Conservation (phyloP, 2,797 vertebrate genomes). For the Rhinella marina region DNA sequence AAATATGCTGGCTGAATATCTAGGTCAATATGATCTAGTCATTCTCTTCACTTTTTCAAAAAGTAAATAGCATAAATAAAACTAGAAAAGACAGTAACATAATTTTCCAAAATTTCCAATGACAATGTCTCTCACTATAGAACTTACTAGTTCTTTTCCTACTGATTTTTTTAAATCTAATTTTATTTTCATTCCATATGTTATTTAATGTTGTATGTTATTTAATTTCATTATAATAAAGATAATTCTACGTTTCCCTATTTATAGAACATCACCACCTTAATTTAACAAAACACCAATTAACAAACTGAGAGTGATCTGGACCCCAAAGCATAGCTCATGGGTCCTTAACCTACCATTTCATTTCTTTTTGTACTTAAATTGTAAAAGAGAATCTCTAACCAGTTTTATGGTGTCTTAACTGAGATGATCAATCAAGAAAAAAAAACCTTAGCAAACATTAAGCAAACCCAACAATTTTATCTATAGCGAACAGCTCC, state of each 20-base stretch:
- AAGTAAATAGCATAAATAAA: conserved; percentile 10
- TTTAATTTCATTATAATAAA: background rate
- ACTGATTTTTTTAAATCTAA: background rate
- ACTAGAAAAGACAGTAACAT: conserved; percentile 3
- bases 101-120: background rate
- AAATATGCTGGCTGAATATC: conserved; percentile 22
- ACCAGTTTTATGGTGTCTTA: too few species aligned
- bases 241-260: too few species aligned
- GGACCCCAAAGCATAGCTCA: background rate
- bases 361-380: too few species aligned
- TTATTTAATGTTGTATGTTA: background rate
- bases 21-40: conserved; percentile 35
- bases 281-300: too few species aligned
- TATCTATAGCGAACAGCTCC: too few species aligned
- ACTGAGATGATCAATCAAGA: too few species aligned
- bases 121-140: background rate
- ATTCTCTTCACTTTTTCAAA: conserved; percentile 21
- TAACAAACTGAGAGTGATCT: background rate
- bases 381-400: too few species aligned
- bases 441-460: too few species aligned
- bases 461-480: too few species aligned
- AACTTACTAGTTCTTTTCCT: background rate
- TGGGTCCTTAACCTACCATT: background rate
- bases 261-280: too few species aligned
- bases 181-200: background rate